Conservation (phyloP, 92 coral and sea anemone species). For the Epizoanthus fatuus region DNA sequence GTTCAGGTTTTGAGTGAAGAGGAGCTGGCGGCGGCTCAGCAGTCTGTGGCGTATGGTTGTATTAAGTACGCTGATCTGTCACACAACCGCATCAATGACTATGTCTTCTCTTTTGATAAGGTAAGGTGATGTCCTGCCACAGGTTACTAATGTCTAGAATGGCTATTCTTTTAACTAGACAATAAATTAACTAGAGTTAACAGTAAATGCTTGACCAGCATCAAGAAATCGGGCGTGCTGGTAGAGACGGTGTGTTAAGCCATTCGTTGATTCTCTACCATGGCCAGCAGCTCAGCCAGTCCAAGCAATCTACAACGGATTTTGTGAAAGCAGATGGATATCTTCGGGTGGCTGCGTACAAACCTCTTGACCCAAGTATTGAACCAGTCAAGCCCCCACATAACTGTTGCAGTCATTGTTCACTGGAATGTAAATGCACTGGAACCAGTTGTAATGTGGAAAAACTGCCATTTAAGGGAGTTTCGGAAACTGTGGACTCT, state of each 20-base stretch:
- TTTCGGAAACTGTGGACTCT: not conserved
- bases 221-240: conserved; percentile 58
- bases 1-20: conserved; percentile 83
- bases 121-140: conserved; percentile 45
- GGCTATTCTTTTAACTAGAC: too few species aligned
- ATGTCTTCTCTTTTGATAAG: conserved; percentile 99
- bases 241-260: conserved; percentile 40
- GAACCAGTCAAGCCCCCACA: conserved; percentile 15
- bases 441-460: conserved; percentile 9
- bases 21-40: conserved; percentile 90
- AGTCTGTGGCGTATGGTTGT: conserved; percentile 98
- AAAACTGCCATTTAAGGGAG: conserved; percentile 1
- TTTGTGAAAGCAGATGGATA: conserved; percentile 41
- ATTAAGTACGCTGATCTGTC: conserved; percentile 97
- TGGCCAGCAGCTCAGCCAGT: conserved; percentile 55
- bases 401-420: conserved; percentile 46
- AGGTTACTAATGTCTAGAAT: not conserved
- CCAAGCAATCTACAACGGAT: conserved; percentile 36
- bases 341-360: conserved; percentile 40
- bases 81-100: conserved; percentile 95
- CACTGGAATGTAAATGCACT: conserved; percentile 28
- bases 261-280: conserved; percentile 23
- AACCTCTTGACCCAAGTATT: conserved; percentile 25
- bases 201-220: conserved; percentile 51
- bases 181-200: too few species aligned